Evolutionary conservation across 1,140 invertebrate genomes (phyloP).

Genomic region (Ridgeia piscesae): DNA sequence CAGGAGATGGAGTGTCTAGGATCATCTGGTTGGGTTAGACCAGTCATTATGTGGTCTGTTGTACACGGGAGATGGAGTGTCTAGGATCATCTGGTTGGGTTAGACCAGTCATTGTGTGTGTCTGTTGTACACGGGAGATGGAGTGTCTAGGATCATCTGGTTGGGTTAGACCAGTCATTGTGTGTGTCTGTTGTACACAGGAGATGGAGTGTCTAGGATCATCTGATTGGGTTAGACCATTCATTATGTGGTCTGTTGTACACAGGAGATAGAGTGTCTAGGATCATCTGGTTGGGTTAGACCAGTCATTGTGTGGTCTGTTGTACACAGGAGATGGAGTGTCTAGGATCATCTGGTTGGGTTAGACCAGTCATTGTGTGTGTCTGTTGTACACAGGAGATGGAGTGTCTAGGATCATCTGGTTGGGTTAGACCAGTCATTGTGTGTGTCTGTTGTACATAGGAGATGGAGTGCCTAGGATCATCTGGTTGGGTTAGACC

Average conservation of each 20-base stretch:
- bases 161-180: conserved; percentile 59
- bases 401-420: conserved; percentile 90
- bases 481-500: conserved; percentile 72
- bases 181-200: conserved; percentile 37
- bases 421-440: conserved; percentile 62
- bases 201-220: conserved; percentile 87
- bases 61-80: conserved; percentile 73
- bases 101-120: conserved; percentile 40
- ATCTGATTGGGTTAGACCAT: conserved; percentile 70
- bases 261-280: conserved; percentile 82
- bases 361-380: conserved; percentile 43
- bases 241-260: not conserved
- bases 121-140: conserved; percentile 63
- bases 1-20: conserved; percentile 88
- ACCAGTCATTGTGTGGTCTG: not conserved
- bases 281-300: conserved; percentile 76
- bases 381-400: conserved; percentile 57
- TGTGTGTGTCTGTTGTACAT: not conserved
- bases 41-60: too few species aligned
- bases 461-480: conserved; percentile 86
- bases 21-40: conserved; percentile 74
- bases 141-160: conserved; percentile 88
- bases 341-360: conserved; percentile 87
- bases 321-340: conserved; percentile 69
- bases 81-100: conserved; percentile 83